Evolutionary conservation across 2,797 vertebrate species (phyloP).

Genomic region (Muraenolepis orangiensis): DNA sequence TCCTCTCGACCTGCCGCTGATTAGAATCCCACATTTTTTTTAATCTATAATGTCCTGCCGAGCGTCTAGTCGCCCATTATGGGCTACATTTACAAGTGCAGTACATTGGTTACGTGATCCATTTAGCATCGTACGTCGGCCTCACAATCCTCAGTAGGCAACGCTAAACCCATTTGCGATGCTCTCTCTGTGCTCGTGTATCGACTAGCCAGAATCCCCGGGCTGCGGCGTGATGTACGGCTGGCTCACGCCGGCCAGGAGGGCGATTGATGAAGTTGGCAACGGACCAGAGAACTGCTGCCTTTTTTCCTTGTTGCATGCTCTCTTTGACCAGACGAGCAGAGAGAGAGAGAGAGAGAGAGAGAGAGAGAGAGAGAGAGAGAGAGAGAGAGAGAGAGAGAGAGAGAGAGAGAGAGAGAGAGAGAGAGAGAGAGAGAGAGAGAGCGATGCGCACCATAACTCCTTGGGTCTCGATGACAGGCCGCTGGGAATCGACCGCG

Average conservation of each 20-base stretch:
- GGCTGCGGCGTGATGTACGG: slow-evolving; percentile 48
- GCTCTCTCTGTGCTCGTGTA: slow-evolving; percentile 40
- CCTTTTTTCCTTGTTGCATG: slow-evolving; percentile 51
- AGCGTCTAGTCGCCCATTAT: slow-evolving; percentile 43
- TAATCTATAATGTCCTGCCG: slow-evolving; percentile 55
- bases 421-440: slow-evolving; percentile 21
- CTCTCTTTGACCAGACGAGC: slow-evolving; percentile 48
- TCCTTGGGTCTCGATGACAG: slow-evolving; percentile 47
- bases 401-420: slow-evolving; percentile 31
- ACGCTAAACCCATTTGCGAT: slow-evolving; percentile 48
- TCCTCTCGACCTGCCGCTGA: slow-evolving; percentile 55
- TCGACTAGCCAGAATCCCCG: slow-evolving; percentile 28
- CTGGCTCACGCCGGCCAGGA: slow-evolving; percentile 43
- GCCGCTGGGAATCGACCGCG: slow-evolving; percentile 40
- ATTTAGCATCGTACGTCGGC: slow-evolving; percentile 55
- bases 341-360: slow-evolving; percentile 6
- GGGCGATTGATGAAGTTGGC: slow-evolving; percentile 64
- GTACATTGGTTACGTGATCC: slow-evolving; percentile 51
- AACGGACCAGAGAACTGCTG: slow-evolving; percentile 47
- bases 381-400: slow-evolving; percentile 6
- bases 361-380: slow-evolving; percentile 25
- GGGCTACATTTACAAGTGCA: slow-evolving; percentile 49
- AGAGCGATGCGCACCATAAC: slow-evolving; percentile 50
- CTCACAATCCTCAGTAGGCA: slow-evolving; percentile 62
- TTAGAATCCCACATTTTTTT: slow-evolving; percentile 45